Evolutionary conservation across 2,113 vertebrate genomes (phyloP).

Genomic region (Ciconia boyciana): DNA sequence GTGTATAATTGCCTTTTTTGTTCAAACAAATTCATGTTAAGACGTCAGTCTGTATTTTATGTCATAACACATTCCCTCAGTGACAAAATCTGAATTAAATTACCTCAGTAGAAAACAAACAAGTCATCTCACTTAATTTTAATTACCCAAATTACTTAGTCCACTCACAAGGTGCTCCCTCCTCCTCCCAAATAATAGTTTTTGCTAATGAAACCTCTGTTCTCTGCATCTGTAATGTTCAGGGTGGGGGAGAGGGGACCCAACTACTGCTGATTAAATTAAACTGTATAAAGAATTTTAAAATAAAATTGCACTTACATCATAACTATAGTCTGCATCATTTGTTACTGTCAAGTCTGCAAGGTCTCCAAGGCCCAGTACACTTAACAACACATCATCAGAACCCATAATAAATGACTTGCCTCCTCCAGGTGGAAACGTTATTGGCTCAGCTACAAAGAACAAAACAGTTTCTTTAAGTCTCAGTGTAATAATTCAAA

Average conservation of each 20-base stretch:
- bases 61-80: background rate
- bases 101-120: background rate
- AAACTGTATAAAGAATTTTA: conserved; percentile 59
- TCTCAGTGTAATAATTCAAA: conserved; percentile 58
- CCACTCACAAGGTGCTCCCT: background rate
- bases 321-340: conserved; percentile 97
- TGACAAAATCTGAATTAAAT: background rate
- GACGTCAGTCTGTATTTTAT: background rate
- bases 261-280: conserved; percentile 56
- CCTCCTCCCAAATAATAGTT: background rate
- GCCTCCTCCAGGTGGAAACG: conserved; percentile 90
- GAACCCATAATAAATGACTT: conserved; percentile 97
- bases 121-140: background rate
- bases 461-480: conserved; percentile 75
- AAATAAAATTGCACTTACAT: conserved; percentile 87
- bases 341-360: conserved; percentile 98
- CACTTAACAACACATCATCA: conserved; percentile 94
- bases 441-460: conserved; percentile 90
- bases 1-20: background rate
- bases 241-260: background rate
- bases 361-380: conserved; percentile 95
- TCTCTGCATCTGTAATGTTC: background rate
- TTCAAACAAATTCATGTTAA: background rate
- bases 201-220: background rate
- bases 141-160: background rate